Base-by-base conservation (phyloP, 1,140 invertebrate genomes). In the Temnothorax curvispinosus region DNA sequence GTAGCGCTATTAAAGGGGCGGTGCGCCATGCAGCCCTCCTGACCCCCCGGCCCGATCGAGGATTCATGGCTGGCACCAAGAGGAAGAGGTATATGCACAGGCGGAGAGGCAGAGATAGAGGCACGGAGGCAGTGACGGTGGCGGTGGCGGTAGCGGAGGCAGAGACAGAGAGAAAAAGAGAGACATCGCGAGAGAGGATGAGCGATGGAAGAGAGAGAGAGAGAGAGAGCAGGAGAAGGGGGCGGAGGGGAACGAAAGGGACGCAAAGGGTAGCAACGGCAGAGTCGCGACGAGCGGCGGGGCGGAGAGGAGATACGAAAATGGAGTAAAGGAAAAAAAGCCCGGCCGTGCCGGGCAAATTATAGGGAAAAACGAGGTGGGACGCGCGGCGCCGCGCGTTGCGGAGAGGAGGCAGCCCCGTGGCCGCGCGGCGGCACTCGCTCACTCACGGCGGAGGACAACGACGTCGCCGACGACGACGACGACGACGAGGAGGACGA, bases 1-100 rank as follows among this genome's bases (percentile, higher is more conserved):
- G 90, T 91, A 92, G 93, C 90, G 92, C 93, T 93, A 95, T 95
- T 95, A 95, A 95, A 93, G 93, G 94, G 94, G 94, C 95, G 95
- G 93, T 91, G 94, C 91, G 92, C 88, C 72, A 88, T 72, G 54
- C 69, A 88, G 92, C 91, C 91, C 87, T 38, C 65, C 65, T 89
- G 71, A 92, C 88, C 90, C 90, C 77, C 74, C 77, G 87, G 92
- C 91, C 89, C 92, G 93, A 91, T 93, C 91, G 91, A 94, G 94
- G 94, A 95, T 95, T 95, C 95, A 95, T 95, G 95, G 94, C 95
- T 95, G 94, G 93, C 93, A 77, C 52, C 58, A 52, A 54, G 71
- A 75, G 69, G 56, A 75, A 69, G 64, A 76, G 74, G 64, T 76
- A 50, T 27, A 58, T 13, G 32, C 50, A 38, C 50, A 56, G 54